Base-by-base conservation (phyloP, 2,113 vertebrate species). In the Myiopsitta monachus region DNA sequence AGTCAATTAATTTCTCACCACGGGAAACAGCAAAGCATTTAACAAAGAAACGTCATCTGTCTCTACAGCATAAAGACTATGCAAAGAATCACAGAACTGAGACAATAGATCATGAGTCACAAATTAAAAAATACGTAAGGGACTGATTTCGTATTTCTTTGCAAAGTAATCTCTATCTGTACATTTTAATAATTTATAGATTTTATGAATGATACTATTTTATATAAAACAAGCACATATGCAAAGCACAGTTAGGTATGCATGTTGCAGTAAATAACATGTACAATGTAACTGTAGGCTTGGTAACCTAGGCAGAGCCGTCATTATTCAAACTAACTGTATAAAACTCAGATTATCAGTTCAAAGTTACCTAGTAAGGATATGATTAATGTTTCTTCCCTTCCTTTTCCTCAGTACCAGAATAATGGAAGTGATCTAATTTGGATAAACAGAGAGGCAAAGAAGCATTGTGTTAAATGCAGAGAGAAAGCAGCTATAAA, bases 1-100 rank as follows among this genome's bases (percentile, higher is more conserved):
- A 96, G 94, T 96, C 94, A 95, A 85, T 97, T 97, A 95, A 97
- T 96, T 97, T 96, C 86, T 97, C 90, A 94, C 87, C 97, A 97
- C n/a, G 41, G 95, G 94, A 97, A 97, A 95, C 90, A 96, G 80
- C 84, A 96, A 92, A 95, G 70, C 77, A 87, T 83, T 97, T 97
- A 93, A 95, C 85, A 96, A 95, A 94, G 86, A 93, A 93, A 95
- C 85, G 92, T 95, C 76, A 82, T 96, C 67, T 95, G 69, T 93
- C 62, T 95, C 80, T 95, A 27, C 61, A 88, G 14, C 63, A 28
- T 83, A 41, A 89, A 87, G 61, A 68, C 63, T 91, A 30, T 57
- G 67, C 81, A 83, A 88, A 96, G 84, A 89, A 92, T 81, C 82
- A 92, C 57, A 91, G 61, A 96, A 86, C 41, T 33, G 43, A 94